Evolutionary conservation across 2,888 invertebrate genomes (phyloP).

Genomic region (Cerceris rybyensis): DNA sequence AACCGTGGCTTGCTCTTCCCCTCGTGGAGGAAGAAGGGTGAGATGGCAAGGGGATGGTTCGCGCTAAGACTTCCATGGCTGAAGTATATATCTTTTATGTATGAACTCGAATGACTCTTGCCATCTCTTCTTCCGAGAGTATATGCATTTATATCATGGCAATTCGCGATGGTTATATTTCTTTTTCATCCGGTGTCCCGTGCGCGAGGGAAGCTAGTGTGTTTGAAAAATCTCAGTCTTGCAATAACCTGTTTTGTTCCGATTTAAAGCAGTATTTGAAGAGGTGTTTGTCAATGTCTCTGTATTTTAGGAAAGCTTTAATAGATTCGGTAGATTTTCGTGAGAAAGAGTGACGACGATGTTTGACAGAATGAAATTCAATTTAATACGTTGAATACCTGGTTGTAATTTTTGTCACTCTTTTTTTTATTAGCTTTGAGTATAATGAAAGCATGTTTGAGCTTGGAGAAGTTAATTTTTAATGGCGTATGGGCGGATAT

Average conservation of each 20-base stretch:
- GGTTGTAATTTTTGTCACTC: no score
- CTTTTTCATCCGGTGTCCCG: not conserved
- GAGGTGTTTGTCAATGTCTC: no score
- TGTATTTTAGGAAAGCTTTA: no score
- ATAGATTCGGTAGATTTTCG: no score
- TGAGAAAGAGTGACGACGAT: no score
- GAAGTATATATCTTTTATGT: slow-evolving; percentile 36
- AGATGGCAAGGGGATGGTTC: not conserved
- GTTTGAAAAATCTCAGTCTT: not conserved
- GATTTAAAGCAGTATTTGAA: no score
- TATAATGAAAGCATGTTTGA: no score
- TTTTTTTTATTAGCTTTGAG: no score
- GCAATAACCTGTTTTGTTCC: not conserved
- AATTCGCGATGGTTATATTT: slow-evolving; percentile 15
- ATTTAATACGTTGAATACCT: no score
- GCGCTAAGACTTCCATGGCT: not conserved
- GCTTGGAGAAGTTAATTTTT: no score
- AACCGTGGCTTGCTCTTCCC: not conserved
- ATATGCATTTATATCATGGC: slow-evolving; percentile 8
- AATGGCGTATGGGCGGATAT: no score
- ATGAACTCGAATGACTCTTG: slow-evolving; percentile 19
- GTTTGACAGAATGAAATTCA: no score
- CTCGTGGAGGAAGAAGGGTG: not conserved
- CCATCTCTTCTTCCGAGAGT: not conserved
- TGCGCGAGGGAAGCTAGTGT: not conserved